These are phyloP conservation scores for Pimpla rufipes DNA, from an alignment of 2,888 invertebrate genomes.

Conservation along the genomic window DNA sequence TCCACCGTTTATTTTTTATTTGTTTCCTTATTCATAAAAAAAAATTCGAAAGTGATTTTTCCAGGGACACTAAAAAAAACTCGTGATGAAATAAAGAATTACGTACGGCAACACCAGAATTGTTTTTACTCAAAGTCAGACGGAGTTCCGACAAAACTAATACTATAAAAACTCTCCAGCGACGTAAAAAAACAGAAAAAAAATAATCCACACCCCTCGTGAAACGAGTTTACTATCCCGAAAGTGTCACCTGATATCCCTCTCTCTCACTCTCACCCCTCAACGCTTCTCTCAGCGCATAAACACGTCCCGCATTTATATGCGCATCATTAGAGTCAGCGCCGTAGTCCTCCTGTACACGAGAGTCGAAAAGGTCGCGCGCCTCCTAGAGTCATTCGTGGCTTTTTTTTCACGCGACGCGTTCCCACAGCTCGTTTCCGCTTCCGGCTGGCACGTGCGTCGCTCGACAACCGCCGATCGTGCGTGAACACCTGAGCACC, in stretches of 20 bases:
- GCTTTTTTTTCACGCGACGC: slow-evolving; percentile 68
- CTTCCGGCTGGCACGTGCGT: slow-evolving; percentile 81
- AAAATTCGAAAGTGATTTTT: not conserved
- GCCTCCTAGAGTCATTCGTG: slow-evolving; percentile 72
- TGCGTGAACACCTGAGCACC: slow-evolving; percentile 71
- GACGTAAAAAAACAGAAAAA: slow-evolving; percentile 2
- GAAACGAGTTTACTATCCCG: slow-evolving; percentile 71
- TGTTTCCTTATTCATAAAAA: not conserved
- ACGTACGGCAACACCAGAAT: not conserved
- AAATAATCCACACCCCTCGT: slow-evolving; percentile 66
- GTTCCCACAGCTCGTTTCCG: slow-evolving; percentile 82
- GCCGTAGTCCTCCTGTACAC: not conserved
- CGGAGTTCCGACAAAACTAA: not conserved
- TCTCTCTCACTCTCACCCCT: slow-evolving; percentile 7
- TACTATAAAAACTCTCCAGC: not conserved
- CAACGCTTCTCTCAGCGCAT: slow-evolving; percentile 45
- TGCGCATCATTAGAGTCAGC: slow-evolving; percentile 78
- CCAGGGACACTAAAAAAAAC: not conserved
- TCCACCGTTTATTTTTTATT: not conserved
- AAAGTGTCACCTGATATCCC: slow-evolving; percentile 76
- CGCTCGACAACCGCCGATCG: slow-evolving; percentile 65
- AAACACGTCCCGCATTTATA: slow-evolving; percentile 78
- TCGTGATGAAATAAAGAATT: not conserved
- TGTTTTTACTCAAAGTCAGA: not conserved
- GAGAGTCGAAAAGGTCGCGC: slow-evolving; percentile 11